Base-by-base conservation (phyloP, 2,888 invertebrate species). In the Phaedon cochleariae region DNA sequence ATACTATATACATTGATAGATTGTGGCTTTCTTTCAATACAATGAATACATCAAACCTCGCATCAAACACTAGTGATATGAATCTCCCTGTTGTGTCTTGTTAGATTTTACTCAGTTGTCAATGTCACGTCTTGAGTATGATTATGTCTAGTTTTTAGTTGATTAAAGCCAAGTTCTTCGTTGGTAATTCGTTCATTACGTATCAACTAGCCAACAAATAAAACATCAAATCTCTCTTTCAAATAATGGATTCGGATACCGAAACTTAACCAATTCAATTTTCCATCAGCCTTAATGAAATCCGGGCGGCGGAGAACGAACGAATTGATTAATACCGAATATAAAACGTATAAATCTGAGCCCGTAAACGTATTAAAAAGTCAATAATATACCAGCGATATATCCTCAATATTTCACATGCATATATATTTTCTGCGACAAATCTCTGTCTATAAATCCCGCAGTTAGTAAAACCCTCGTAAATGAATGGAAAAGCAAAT, bases 391-490 rank as follows among this genome's bases (percentile, higher is more conserved):
- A 80, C 74, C 76, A 72, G 74, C 74, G 72, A 77, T 76, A 77
- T 76, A 78, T 77, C 74, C 79, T 67, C 78, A 71, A 81, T 81
- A 81, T 79, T 81, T 81, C 79, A 79, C 79, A 79, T 78, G 77
- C 79, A 76, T 76, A 81, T 81, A 80, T 79, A 80, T 81, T 78
- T 76, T 74, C 77, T 70, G 73, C 75, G 79, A 79, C 80, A 82
- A 82, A 82, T 81, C 81, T 81, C 71, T 62, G 70, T 77, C 80
- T 77, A 82, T 83, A 82, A 82, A 82, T 82, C 79, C 76, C 79
- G 77, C 81, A 81, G 82, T 82, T 82, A 80, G 82, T 81, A 82
- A 82, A 82, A 83, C 82, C 82, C 82, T 80, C 80, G 77, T 79
- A 77, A 81, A 82, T 80, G 80, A 82, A 81, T 81, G 81, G 77